These are phyloP conservation scores for Dendrolimus houi DNA, from an alignment of 2,888 invertebrate species.

Conservation along the genomic window DNA sequence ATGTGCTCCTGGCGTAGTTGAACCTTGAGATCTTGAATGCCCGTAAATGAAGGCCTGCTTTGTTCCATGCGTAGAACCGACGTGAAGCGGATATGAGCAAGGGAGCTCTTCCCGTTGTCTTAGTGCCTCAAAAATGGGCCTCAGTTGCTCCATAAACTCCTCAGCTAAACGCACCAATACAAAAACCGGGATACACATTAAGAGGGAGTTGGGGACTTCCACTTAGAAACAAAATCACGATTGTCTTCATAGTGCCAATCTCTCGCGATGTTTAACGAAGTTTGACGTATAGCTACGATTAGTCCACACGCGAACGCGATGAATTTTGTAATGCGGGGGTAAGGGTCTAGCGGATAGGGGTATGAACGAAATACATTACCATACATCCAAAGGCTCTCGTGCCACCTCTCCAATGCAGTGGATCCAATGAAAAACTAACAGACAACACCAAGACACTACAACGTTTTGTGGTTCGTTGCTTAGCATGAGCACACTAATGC, in stretches of 20 bases:
- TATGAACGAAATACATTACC: constrained; percentile 69
- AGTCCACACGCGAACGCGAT: constrained; percentile 59
- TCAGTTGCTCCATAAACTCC: constrained; percentile 96
- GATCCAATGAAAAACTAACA: constrained; percentile 65
- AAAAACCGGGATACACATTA: constrained; percentile 66
- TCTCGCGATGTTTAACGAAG: constrained; percentile 43
- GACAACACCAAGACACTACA: constrained; percentile 72
- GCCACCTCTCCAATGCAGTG: constrained; percentile 76
- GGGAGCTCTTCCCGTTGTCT: constrained; percentile 93
- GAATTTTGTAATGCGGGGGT: constrained; percentile 46
- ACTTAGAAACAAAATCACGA: constrained; percentile 32
- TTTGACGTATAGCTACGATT: constrained; percentile 48
- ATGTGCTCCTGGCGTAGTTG: constrained; percentile 79
- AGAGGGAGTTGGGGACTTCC: constrained; percentile 40
- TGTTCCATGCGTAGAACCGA: constrained; percentile 81
- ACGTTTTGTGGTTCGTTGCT: constrained; percentile 67
- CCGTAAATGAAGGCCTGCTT: constrained; percentile 78
- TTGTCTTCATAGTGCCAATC: constrained; percentile 73
- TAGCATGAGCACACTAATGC: constrained; percentile 72
- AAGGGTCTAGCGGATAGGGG: constrained; percentile 56
- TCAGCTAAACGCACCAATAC: constrained; percentile 83
- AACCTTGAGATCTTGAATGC: constrained; percentile 78
- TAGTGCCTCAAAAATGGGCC: constrained; percentile 96
- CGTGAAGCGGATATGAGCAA: constrained; percentile 93
- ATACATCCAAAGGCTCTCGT: constrained; percentile 66